Evolutionary conservation across 2,888 invertebrate genomes (phyloP).

Genomic region (Allolobophora icterica): DNA sequence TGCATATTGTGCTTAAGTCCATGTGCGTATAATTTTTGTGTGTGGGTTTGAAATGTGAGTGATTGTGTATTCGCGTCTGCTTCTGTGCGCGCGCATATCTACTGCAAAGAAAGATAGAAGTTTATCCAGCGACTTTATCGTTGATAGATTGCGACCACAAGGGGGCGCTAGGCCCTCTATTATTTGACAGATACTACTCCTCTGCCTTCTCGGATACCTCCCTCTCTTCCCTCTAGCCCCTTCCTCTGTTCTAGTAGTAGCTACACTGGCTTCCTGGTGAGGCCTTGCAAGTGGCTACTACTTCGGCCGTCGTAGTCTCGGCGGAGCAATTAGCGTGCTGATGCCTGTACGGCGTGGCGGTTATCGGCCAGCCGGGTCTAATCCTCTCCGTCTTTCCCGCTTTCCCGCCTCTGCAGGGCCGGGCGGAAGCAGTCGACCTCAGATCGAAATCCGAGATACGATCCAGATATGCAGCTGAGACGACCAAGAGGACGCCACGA

Average conservation of each 20-base stretch:
- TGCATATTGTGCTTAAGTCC: background rate
- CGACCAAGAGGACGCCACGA: constrained; percentile 10
- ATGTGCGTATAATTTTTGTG: background rate
- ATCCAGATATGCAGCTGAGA: constrained; percentile 7
- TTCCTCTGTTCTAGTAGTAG: background rate
- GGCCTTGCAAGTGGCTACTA: background rate
- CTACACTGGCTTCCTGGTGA: background rate
- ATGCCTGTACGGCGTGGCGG: background rate
- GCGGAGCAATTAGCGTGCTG: background rate
- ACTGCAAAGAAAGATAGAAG: constrained; percentile 1
- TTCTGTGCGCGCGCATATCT: background rate
- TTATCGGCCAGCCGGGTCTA: background rate
- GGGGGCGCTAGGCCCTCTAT: constrained; percentile 13
- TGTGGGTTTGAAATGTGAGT: background rate
- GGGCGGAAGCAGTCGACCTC: background rate
- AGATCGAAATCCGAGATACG: constrained; percentile 1
- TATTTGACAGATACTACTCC: background rate
- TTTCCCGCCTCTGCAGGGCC: constrained; percentile 12
- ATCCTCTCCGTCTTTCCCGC: background rate
- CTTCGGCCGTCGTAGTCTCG: background rate
- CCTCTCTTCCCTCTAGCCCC: background rate
- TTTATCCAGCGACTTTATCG: constrained; percentile 23
- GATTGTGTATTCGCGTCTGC: background rate
- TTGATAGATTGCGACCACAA: background rate
- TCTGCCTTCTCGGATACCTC: background rate